Evolutionary conservation across 2,888 invertebrate species (phyloP).

Genomic region (Morpho helenor): DNA sequence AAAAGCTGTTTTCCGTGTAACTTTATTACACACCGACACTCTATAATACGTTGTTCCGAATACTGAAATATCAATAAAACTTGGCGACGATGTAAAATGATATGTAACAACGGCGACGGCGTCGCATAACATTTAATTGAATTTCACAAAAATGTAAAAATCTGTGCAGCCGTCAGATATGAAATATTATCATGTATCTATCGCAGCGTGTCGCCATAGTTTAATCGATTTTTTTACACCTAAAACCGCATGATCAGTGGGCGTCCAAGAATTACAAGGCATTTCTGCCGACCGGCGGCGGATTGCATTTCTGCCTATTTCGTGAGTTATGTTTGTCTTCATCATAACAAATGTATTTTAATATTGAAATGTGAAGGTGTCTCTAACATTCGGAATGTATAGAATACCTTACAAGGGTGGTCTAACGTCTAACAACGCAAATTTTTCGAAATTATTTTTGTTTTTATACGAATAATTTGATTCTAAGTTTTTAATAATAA

Average conservation of each 20-base stretch:
- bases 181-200: constrained; percentile 76
- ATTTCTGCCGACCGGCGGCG: constrained; percentile 58
- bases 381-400: constrained; percentile 47
- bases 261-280: constrained; percentile 71
- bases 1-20: constrained; percentile 34
- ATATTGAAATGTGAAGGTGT: constrained; percentile 50
- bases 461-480: too few relatives aligned
- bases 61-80: constrained; percentile 41
- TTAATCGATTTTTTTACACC: constrained; percentile 79
- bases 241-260: constrained; percentile 72
- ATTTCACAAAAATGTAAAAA: constrained; percentile 71
- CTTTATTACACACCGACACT: constrained; percentile 43
- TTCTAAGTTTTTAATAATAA: too few relatives aligned
- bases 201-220: constrained; percentile 75
- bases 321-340: constrained; percentile 74
- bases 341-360: constrained; percentile 59
- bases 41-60: constrained; percentile 41
- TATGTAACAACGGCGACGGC: constrained; percentile 58
- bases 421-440: constrained; percentile 34
- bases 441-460: neutral
- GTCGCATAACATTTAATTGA: constrained; percentile 69
- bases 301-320: constrained; percentile 54
- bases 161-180: constrained; percentile 63
- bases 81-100: constrained; percentile 60
- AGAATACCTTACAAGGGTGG: constrained; percentile 67